Percentiles rank a stretch among this genome's conserved stretches.
Conservation (phyloP, 1,140 invertebrate species). For the Anoplophora glabripennis region DNA sequence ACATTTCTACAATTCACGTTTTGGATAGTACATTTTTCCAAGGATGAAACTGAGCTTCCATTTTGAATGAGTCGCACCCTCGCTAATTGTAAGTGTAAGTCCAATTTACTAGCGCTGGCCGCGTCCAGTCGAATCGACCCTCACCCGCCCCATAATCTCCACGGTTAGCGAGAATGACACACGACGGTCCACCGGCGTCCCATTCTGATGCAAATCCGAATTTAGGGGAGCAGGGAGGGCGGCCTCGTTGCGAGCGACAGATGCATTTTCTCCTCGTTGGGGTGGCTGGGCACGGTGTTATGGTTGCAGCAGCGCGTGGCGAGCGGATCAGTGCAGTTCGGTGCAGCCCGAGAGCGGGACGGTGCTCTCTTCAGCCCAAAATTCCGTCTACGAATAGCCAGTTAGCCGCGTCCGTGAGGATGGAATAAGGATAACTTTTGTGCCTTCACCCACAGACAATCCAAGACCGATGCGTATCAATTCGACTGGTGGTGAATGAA, state of each 20-base stretch:
- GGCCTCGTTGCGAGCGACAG: conserved; percentile 7
- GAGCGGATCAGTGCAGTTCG: conserved; percentile 4
- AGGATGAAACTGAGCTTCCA: too few species aligned
- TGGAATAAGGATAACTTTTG: too few species aligned
- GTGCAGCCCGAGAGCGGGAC: background rate
- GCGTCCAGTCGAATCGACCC: background rate
- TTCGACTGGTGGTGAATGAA: too few species aligned
- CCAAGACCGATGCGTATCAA: background rate
- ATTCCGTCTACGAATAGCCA: too few species aligned
- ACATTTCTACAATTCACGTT: too few species aligned
- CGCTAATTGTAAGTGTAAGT: too few species aligned
- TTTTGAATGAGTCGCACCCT: too few species aligned
- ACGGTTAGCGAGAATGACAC: conserved; percentile 1
- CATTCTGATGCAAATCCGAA: conserved; percentile 19
- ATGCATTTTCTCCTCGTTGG: conserved; percentile 17
- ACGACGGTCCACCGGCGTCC: background rate
- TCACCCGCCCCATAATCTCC: background rate
- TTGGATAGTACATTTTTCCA: too few species aligned
- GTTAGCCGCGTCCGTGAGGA: too few species aligned
- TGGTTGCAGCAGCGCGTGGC: background rate
- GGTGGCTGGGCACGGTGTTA: conserved; percentile 4
- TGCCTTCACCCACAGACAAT: background rate
- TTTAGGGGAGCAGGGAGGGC: conserved; percentile 13
- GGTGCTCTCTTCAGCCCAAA: background rate
- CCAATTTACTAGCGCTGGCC: too few species aligned